phyloP scores from a whole-genome alignment of 2,797 vertebrate genomes.

The Hydrophis major region DNA sequence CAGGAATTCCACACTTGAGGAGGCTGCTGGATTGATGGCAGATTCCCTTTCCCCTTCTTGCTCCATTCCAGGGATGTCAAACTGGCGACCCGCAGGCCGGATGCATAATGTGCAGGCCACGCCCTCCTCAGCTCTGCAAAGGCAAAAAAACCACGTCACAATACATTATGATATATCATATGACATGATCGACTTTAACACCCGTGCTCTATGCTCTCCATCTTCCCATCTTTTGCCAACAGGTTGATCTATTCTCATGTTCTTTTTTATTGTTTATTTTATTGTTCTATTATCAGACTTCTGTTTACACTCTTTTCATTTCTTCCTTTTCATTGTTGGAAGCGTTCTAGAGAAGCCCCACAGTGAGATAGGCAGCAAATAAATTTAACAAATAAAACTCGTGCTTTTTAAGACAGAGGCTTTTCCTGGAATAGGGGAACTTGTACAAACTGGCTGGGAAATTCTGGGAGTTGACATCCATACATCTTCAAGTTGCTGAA shows the following conservation, averaged over 20 bases:
- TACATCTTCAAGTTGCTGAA: neutral
- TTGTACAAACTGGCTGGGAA: neutral
- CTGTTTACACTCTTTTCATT: neutral
- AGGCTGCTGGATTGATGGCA: neutral
- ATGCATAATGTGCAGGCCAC: too few relatives aligned
- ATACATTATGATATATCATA: too few relatives aligned
- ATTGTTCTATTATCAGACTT: neutral
- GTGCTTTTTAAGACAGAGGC: neutral
- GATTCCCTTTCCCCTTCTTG: neutral
- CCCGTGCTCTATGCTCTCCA: neutral
- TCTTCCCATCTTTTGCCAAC: neutral
- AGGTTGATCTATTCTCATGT: neutral
- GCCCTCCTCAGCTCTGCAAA: too few relatives aligned
- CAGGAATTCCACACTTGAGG: neutral
- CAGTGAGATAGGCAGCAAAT: neutral
- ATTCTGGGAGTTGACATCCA: neutral
- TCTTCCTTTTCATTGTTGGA: neutral
- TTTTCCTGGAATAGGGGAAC: neutral
- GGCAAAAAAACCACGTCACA: too few relatives aligned
- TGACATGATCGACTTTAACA: too few relatives aligned
- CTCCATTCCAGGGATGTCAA: too few relatives aligned
- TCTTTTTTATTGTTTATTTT: neutral
- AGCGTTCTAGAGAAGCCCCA: neutral
- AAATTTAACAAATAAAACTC: neutral
- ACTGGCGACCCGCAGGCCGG: too few relatives aligned